These are phyloP conservation scores for Platycheirus albimanus DNA, from an alignment of 2,888 invertebrate genomes.

Conservation along the genomic window DNA sequence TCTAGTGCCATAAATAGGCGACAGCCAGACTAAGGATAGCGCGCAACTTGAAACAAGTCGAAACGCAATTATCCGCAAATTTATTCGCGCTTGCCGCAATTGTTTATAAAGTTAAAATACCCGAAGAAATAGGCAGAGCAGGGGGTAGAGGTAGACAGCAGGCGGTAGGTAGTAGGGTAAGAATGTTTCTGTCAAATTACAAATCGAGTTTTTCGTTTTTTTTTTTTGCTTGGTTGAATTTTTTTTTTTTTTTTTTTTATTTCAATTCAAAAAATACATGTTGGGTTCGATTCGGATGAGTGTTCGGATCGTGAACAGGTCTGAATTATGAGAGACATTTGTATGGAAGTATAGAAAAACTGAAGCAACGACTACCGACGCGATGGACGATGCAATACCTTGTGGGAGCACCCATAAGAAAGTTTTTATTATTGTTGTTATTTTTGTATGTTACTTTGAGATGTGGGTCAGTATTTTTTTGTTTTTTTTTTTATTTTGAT, in stretches of 20 bases:
- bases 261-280: background rate
- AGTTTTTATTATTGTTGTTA: constrained; percentile 3
- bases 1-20: background rate
- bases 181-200: constrained; percentile 7
- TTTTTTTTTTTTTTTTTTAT: background rate
- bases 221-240: background rate
- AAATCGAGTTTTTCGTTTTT: constrained; percentile 12
- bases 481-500: constrained; percentile 4
- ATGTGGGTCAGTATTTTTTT: constrained; percentile 63
- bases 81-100: constrained; percentile 55
- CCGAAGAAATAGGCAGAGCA: background rate
- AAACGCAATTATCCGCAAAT: constrained; percentile 59
- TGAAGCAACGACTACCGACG: background rate
- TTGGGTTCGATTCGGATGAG: background rate
- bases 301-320: background rate
- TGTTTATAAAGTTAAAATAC: constrained; percentile 32
- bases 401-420: constrained; percentile 19
- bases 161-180: background rate
- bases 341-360: background rate
- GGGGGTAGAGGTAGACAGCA: no score
- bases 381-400: background rate
- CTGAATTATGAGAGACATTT: background rate
- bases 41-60: constrained; percentile 35
- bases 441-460: constrained; percentile 2
- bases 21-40: constrained; percentile 13